These are phyloP conservation scores for Dorcus parallelipipedus DNA, from an alignment of 2,888 invertebrate genomes.

Conservation along the genomic window DNA sequence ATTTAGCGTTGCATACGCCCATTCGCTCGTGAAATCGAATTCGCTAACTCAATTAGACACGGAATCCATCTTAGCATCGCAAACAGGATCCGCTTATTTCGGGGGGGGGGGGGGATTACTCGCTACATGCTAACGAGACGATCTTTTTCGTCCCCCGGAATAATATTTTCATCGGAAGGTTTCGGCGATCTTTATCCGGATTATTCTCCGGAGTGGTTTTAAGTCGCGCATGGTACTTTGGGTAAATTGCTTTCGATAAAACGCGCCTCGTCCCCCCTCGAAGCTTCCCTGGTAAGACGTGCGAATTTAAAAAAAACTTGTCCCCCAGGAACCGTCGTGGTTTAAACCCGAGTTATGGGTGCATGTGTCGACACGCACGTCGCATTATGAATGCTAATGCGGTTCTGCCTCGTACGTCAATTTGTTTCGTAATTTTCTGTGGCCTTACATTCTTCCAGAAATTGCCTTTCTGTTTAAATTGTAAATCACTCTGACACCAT, in stretches of 20 bases:
- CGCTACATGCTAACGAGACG: slow-evolving; percentile 21
- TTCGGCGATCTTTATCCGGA: slow-evolving; percentile 35
- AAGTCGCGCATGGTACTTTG: slow-evolving; percentile 38
- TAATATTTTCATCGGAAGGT: slow-evolving; percentile 29
- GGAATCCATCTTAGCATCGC: slow-evolving; percentile 11
- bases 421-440: no score
- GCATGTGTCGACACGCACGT: slow-evolving; percentile 7
- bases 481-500: no score
- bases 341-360: slow-evolving; percentile 13
- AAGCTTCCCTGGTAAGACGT: slow-evolving; percentile 37
- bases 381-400: slow-evolving; percentile 12
- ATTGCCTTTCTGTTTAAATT: no score
- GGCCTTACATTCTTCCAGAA: no score
- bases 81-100: slow-evolving; percentile 5
- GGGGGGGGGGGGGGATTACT: slow-evolving; percentile 9
- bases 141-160: background rate
- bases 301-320: slow-evolving; percentile 34
- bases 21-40: slow-evolving; percentile 23
- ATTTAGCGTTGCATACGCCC: slow-evolving; percentile 17
- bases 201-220: slow-evolving; percentile 42
- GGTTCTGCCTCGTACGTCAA: background rate
- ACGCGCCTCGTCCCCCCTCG: slow-evolving; percentile 32
- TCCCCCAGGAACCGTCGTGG: slow-evolving; percentile 18
- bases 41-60: slow-evolving; percentile 23
- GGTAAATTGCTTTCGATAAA: slow-evolving; percentile 43